Evolutionary conservation across 1,140 invertebrate genomes (phyloP).

Genomic region (Calliphora vicina): DNA sequence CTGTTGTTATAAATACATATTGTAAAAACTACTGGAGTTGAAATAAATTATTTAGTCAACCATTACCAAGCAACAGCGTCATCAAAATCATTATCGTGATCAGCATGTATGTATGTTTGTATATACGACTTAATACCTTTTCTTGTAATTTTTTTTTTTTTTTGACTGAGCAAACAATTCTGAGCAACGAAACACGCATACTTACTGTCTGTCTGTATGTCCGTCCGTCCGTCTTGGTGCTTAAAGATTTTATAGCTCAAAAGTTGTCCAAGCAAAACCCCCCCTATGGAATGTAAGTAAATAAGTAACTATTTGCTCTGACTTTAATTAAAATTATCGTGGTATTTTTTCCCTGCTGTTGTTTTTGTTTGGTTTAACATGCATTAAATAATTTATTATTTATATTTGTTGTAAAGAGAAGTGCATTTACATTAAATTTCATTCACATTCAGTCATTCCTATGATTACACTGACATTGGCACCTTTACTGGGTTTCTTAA

Average conservation of each 20-base stretch:
- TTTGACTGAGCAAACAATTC: neutral
- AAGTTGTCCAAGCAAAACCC: neutral
- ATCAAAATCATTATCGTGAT: neutral
- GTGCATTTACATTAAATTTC: neutral
- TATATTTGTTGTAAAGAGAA: neutral
- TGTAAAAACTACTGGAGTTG: constrained; percentile 2
- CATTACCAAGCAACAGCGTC: neutral
- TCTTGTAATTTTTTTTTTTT: neutral
- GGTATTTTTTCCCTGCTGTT: neutral
- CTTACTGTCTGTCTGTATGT: neutral
- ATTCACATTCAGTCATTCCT: neutral
- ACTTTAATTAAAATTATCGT: too few species aligned
- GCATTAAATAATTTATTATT: neutral
- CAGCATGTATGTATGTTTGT: neutral
- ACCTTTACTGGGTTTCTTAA: constrained; percentile 15
- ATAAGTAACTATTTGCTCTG: too few species aligned
- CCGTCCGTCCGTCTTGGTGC: neutral
- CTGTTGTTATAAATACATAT: neutral
- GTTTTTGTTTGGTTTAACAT: neutral
- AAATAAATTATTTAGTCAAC: constrained; percentile 12
- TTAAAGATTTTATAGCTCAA: neutral
- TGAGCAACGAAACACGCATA: neutral
- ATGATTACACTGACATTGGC: constrained; percentile 12
- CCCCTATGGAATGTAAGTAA: neutral
- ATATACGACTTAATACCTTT: too few species aligned